phyloP scores from a whole-genome alignment of 2,113 vertebrate genomes.

The Oncorhynchus nerka region DNA sequence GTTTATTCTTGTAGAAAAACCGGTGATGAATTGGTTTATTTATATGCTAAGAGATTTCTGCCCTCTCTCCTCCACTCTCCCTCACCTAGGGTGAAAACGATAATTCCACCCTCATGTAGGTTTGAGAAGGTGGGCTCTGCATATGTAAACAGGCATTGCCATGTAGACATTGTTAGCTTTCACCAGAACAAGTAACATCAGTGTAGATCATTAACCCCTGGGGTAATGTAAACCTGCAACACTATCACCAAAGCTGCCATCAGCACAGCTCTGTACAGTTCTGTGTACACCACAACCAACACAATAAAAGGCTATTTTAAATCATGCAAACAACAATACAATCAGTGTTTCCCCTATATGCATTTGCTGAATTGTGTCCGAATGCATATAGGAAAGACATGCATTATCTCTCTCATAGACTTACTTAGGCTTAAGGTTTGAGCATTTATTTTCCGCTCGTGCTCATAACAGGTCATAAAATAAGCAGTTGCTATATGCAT shows the following conservation, averaged over 20 bases:
- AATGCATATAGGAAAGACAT: no score
- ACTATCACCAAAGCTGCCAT: slow-evolving; percentile 9
- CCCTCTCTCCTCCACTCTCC: slow-evolving; percentile 5
- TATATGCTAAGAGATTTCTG: slow-evolving; percentile 89
- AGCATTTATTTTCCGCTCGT: background rate
- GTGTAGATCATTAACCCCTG: slow-evolving; percentile 51
- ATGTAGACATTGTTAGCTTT: slow-evolving; percentile 18
- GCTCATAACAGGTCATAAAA: background rate
- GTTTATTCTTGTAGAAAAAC: slow-evolving; percentile 91
- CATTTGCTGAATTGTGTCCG: no score
- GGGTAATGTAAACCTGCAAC: slow-evolving; percentile 5
- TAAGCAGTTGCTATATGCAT: background rate
- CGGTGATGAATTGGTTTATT: slow-evolving; percentile 98
- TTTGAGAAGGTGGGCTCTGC: slow-evolving; percentile 29
- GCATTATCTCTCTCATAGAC: no score
- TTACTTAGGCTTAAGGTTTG: no score
- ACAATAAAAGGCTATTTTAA: background rate
- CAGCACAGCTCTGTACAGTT: background rate
- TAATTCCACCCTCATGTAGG: slow-evolving; percentile 47
- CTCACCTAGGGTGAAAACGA: slow-evolving; percentile 31
- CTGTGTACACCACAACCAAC: background rate
- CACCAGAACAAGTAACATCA: slow-evolving; percentile 21
- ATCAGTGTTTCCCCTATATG: no score
- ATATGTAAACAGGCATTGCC: slow-evolving; percentile 42
- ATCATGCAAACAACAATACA: background rate